Evolutionary conservation across 1,140 invertebrate genomes (phyloP), one percentile per base, ranked within the genome.

Genomic region (Brachionus rotundiformis): DNA sequence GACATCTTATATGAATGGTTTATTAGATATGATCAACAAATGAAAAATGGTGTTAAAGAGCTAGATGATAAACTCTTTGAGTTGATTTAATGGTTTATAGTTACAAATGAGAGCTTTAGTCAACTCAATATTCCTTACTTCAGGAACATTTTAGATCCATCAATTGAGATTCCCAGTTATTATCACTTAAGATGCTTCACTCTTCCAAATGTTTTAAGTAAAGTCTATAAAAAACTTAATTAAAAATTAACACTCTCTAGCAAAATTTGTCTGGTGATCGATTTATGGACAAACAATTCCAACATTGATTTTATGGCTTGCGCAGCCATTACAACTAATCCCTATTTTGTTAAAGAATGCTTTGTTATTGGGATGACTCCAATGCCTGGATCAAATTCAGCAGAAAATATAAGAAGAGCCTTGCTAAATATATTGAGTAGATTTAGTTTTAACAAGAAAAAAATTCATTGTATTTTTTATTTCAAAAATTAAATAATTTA

Each of bases 281-380:
- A 29, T 11, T 16, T 65, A 16, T 65, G 61, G 61, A 65, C 61
- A 29, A 65, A 65, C n/a, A 65, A 65, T 31, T 65, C 29, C 5
- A 10, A 31, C 27, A 31, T 65, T 31, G 61, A 65, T 65, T 65
- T 65, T 65, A 31, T 65, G 11, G 61, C 61, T 31, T 65, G 25
- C 10, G 2, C 27, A 65, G 61, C 61, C 11, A 31, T 65, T 7
- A 33, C 29, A 13, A 65, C 27, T 13, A 31, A 31, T 31, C 27
- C 6, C 3, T 13, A 13, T 65, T 13, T 65, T 8, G 61, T 31
- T 11, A 65, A 65, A 65, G 61, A 65, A 5, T 29, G 6, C 13
- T 31, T 65, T 65, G 29, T 65, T 13, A 65, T 65, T 13, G 61
- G 11, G 11, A 31, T 65, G 27, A 31, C 27, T 11, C 61, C 27